Percentiles rank a stretch among this genome's conserved stretches.
Evolutionary conservation across 1,140 invertebrate species (phyloP).

Genomic region (Amyelois transitella): DNA sequence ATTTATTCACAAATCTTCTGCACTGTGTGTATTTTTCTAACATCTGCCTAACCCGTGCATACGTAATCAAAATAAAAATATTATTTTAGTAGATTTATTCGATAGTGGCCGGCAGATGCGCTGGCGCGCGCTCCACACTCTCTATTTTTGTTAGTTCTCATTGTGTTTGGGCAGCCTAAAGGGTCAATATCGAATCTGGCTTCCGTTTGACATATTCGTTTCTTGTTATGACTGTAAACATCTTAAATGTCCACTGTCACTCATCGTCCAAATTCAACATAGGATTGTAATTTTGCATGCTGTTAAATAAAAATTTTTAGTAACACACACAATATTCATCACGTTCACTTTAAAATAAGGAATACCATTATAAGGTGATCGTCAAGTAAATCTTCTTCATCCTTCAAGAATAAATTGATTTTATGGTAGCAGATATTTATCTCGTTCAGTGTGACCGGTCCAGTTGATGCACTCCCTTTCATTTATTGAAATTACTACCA

Average conservation of each 20-base stretch:
- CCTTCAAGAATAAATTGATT: slow-evolving; percentile 15
- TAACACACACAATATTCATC: no score
- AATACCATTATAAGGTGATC: not conserved
- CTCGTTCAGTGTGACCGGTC: slow-evolving; percentile 12
- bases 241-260: slow-evolving; percentile 49
- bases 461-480: slow-evolving; percentile 4
- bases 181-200: slow-evolving; percentile 62
- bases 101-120: slow-evolving; percentile 70
- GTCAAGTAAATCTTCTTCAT: not conserved
- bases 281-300: no score
- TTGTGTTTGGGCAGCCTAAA: slow-evolving; percentile 60
- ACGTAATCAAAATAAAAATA: slow-evolving; percentile 74
- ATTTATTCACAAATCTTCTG: not conserved
- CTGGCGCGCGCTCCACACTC: slow-evolving; percentile 45
- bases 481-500: not conserved
- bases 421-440: slow-evolving; percentile 19
- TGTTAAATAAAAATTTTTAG: no score
- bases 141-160: slow-evolving; percentile 64
- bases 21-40: slow-evolving; percentile 33
- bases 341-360: not conserved
- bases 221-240: slow-evolving; percentile 62
- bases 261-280: no score
- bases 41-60: slow-evolving; percentile 67
- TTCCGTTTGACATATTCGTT: slow-evolving; percentile 56
- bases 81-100: slow-evolving; percentile 73